Evolutionary conservation across 2,113 vertebrate genomes (phyloP).

Genomic region (Bubalus kerabau): DNA sequence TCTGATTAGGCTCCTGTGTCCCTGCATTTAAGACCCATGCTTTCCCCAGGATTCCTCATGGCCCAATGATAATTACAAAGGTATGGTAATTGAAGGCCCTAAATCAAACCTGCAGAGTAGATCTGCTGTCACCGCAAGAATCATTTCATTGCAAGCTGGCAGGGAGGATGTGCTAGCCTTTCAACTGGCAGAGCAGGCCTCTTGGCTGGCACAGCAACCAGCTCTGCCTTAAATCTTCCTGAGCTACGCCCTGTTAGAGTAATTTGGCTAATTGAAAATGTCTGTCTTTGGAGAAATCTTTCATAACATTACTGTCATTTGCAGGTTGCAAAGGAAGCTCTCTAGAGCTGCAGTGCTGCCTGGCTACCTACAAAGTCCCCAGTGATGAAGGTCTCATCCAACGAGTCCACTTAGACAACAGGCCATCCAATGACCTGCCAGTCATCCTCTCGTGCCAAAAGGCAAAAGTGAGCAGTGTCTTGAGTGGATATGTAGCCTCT

Average conservation of each 20-base stretch:
- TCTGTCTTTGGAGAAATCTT: slow-evolving; percentile 74
- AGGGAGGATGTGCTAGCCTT: slow-evolving; percentile 67
- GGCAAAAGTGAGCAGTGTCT: neutral
- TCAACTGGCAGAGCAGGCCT: slow-evolving; percentile 69
- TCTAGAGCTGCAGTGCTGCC: neutral
- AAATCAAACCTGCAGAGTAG: slow-evolving; percentile 74
- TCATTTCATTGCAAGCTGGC: slow-evolving; percentile 69
- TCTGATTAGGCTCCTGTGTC: slow-evolving; percentile 68
- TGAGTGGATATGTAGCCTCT: neutral
- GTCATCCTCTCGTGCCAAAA: slow-evolving; percentile 50
- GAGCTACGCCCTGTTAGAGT: slow-evolving; percentile 67
- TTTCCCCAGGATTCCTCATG: slow-evolving; percentile 71
- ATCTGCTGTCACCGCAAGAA: slow-evolving; percentile 79
- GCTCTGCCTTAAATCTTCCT: slow-evolving; percentile 76
- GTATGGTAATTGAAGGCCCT: slow-evolving; percentile 76
- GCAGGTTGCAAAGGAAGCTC: slow-evolving; percentile 51
- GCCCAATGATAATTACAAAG: slow-evolving; percentile 76
- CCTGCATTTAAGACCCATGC: slow-evolving; percentile 62
- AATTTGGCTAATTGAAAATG: slow-evolving; percentile 79
- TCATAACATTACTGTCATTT: slow-evolving; percentile 65
- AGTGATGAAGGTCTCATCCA: neutral
- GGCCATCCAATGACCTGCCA: slow-evolving; percentile 9
- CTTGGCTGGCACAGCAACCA: slow-evolving; percentile 72
- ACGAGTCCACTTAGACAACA: slow-evolving; percentile 46
- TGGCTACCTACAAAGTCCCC: slow-evolving; percentile 30